Base-by-base conservation (phyloP, 2,888 invertebrate genomes). In the Arge pagana region DNA sequence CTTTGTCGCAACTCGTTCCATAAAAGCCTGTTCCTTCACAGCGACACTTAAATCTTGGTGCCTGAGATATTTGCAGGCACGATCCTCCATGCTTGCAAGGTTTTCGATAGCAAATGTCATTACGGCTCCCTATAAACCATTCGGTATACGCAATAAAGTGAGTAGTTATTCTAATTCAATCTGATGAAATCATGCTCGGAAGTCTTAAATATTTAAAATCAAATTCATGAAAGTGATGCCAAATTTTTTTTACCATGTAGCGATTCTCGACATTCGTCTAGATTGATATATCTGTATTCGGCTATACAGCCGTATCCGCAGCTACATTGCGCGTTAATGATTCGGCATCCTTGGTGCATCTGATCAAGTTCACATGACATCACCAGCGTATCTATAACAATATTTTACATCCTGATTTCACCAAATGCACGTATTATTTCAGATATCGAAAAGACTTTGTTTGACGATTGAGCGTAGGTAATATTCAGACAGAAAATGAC, bases 1-100 rank as follows among this genome's bases (percentile, higher is more conserved):
- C 85, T 80, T 82, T 83, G 64, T 86, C 86, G 72, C 90, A 90
- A 48, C 83, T 80, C 43, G 80, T 78, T 1, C 91, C 89, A 66
- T 85, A 86, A 70, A 78, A 89, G 37, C 88, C 89, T n/a, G 88
- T 87, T 48, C 87, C 86, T 63, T 86, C 86, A 66, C 88, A 89
- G 61, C 84, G 80, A 68, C 88, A 89, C 62, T 81, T 80, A 71
- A 78, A 89, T 7, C 86, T 85, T 1, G 85, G 85, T 3, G 83
- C 81, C 56, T 83, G 82, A 1, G 81, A 79, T 10, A 85, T 85
- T 74, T 88, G 88, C 37, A 83, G 82, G 72, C 90, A 90, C 11
- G 81, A 82, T 8, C 82, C 81, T 4, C 85, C 85, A 54, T 85
- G 81, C 54, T 81, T 61, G 66, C 90, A 90, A 1, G 88, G 88